Conservation (phyloP, 2,113 vertebrate species). For the Tychaedon coryphoeus region DNA sequence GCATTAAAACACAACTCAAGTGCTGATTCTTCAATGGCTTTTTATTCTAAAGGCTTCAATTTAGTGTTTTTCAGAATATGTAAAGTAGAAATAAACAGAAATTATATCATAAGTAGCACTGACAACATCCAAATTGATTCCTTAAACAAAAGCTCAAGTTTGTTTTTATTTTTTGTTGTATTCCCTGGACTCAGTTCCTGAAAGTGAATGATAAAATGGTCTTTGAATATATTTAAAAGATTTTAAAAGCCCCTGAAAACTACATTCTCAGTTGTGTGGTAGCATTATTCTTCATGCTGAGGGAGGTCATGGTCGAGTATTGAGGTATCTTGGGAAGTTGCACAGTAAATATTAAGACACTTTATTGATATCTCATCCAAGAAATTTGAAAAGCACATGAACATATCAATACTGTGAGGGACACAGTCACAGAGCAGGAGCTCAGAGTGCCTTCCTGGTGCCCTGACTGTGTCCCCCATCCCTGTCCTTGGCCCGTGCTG, state of each 20-base stretch:
- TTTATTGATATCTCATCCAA: neutral
- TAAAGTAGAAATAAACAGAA: neutral
- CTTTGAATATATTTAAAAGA: neutral
- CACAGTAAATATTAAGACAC: rapidly evolving
- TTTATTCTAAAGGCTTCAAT: neutral
- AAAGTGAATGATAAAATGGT: neutral
- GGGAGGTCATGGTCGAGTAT: rapidly evolving
- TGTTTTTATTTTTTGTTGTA: neutral
- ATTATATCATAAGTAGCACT: neutral
- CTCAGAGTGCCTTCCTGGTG: rapidly evolving
- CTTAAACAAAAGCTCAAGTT: neutral
- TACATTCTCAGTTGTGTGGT: neutral
- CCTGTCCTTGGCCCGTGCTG: neutral
- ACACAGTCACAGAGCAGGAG: neutral
- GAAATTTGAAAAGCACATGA: rapidly evolving
- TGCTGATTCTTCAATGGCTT: neutral
- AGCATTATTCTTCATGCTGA: neutral
- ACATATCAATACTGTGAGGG: rapidly evolving
- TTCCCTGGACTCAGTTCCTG: neutral
- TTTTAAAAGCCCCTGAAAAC: neutral
- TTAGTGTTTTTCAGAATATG: neutral
- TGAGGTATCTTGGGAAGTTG: neutral
- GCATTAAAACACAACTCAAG: neutral
- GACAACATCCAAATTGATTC: neutral
- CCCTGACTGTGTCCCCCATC: rapidly evolving